A percentile compares a stretch with the other conserved stretches of the same genome.
Evolutionary conservation across 2,888 invertebrate genomes (phyloP).

Genomic region (Balanococcus diminutus): DNA sequence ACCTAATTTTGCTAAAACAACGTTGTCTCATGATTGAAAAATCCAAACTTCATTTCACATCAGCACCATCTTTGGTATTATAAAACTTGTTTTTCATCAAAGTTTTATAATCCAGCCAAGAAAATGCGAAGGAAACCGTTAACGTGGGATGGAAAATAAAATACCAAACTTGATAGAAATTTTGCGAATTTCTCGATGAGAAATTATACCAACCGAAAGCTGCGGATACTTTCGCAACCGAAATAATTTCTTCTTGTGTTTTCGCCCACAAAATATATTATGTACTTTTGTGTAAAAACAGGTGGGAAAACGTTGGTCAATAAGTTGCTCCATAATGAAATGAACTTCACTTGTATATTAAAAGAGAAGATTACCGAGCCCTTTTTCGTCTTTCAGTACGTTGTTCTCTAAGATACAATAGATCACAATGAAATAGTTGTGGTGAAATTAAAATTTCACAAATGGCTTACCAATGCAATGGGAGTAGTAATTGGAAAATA

Average conservation of each 20-base stretch:
- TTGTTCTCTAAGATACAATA: not conserved
- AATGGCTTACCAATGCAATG: not conserved
- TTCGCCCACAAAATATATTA: not conserved
- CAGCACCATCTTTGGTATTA: not conserved
- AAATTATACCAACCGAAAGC: slow-evolving; percentile 2
- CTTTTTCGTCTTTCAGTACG: not conserved
- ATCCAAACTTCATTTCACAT: not conserved
- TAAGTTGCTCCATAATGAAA: not conserved
- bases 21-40: not conserved
- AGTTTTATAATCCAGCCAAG: not conserved
- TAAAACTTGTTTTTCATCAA: not conserved
- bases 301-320: not conserved
- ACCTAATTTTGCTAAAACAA: not conserved
- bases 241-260: not conserved
- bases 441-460: not conserved
- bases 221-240: not conserved
- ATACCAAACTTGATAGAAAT: not conserved
- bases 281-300: not conserved
- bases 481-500: not conserved
- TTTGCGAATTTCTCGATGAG: not conserved
- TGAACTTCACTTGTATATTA: not conserved
- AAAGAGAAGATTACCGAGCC: not conserved
- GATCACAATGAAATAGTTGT: not conserved
- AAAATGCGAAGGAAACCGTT: not conserved
- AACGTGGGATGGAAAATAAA: not conserved